Percentiles rank a stretch among this genome's conserved stretches.
These are phyloP conservation scores for Dryobota labecula DNA, from an alignment of 2,888 invertebrate genomes.

Conservation along the genomic window DNA sequence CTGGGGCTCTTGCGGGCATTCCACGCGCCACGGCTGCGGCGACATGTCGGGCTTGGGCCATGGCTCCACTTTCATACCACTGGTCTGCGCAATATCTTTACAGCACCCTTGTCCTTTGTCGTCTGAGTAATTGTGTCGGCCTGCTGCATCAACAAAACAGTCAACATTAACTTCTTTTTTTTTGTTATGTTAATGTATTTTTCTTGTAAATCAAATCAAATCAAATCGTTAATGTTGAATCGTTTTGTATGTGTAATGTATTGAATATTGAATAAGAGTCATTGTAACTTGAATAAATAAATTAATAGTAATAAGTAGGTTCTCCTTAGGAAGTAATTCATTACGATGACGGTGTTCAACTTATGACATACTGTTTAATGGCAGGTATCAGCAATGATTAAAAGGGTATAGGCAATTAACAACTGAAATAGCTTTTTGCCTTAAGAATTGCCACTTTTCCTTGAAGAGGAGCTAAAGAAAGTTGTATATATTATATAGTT, in stretches of 20 bases:
- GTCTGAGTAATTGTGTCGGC: slow-evolving; percentile 71
- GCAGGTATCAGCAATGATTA: background rate
- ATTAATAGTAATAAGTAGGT: background rate
- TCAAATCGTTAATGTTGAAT: no score
- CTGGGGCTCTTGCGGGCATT: slow-evolving; percentile 79
- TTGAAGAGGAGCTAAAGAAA: background rate
- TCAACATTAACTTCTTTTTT: background rate
- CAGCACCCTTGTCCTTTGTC: slow-evolving; percentile 72
- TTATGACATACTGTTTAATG: background rate
- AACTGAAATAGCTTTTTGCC: background rate
- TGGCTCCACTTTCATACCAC: slow-evolving; percentile 77
- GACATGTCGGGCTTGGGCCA: slow-evolving; percentile 80
- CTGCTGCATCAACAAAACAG: slow-evolving; percentile 57
- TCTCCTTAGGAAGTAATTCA: background rate
- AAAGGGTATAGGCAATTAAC: background rate
- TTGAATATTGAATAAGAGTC: background rate
- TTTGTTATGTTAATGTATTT: background rate
- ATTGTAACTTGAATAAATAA: background rate
- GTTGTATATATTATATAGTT: background rate
- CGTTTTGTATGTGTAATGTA: background rate
- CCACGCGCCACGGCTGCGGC: slow-evolving; percentile 76
- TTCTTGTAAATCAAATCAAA: no score
- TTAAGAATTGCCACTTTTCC: background rate
- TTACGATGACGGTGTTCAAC: background rate
- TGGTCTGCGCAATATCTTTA: slow-evolving; percentile 76